Base-by-base conservation (phyloP, 1,140 invertebrate species). In the Mesaphorura yosii region DNA sequence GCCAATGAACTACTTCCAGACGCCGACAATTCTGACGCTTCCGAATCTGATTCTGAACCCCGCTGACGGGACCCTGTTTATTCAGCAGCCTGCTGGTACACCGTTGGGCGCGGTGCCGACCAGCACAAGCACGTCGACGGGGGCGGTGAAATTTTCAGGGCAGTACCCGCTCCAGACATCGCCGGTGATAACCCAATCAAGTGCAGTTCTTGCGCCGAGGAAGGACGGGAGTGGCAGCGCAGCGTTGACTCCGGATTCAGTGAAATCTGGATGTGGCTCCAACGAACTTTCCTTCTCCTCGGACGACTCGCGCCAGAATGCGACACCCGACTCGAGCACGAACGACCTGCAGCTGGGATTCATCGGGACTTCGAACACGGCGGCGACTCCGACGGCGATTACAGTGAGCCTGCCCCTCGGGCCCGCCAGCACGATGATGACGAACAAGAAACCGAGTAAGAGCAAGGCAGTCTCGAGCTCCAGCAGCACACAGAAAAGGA, bases 291-390 rank as follows among this genome's bases (percentile, higher is more conserved):
- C n/a, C 28, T 17, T 55, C 2, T 42, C 45, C n/a, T 49, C 54
- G 23, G 54, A 57, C 25, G 61, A 63, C 23, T 58, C 55, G 1
- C 34, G 61, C 10, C 57, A 59, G 38, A 63, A 63, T 52, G 41
- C 61, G 22, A 63, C 61, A 4, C 61, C 61, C 10, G 61, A 63
- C 44, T 63, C 61, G 15, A 63, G 61, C 38, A 63, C 61, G 14
- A 59, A 59, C 48, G 61, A 63, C 34, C 51, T 45, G 6, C 57
- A 59, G 41, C 28, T 62, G 20, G 55, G 59, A 25, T 37, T 49
- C 7, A 31, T 48, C 27, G 5, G 28, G 3, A 31, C 26, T 3
- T 10, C 29, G 4, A 37, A n/a, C 42, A 47, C 5, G 5, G 3
- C 46, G 23, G n/a, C 12, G 20, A 23, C 7, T 25, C 27, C 22